These are phyloP conservation scores for Cranoglanis bouderius DNA, from an alignment of 2,113 vertebrate species.

Conservation along the genomic window DNA sequence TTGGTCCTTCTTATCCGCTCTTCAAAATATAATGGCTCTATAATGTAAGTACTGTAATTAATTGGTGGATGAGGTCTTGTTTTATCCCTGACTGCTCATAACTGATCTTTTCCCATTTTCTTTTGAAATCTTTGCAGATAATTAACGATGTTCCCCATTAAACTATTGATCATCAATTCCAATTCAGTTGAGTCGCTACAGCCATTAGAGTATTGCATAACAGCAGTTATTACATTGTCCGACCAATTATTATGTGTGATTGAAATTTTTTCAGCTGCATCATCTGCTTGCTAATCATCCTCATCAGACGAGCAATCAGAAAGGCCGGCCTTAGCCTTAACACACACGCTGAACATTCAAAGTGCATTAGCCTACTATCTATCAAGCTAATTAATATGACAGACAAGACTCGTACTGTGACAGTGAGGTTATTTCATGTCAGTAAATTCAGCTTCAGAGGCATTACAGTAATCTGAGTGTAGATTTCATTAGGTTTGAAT, in stretches of 20 bases:
- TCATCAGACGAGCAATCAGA: slow-evolving; percentile 43
- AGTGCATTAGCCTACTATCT: slow-evolving; percentile 47
- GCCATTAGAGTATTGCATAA: not conserved
- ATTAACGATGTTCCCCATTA: not conserved
- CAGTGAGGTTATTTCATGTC: slow-evolving; percentile 59
- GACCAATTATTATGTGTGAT: slow-evolving; percentile 28
- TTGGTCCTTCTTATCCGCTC: not conserved
- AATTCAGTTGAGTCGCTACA: not conserved
- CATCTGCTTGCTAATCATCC: slow-evolving; percentile 46
- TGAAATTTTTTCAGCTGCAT: slow-evolving; percentile 37
- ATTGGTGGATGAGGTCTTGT: not conserved
- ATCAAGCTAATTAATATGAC: slow-evolving; percentile 59
- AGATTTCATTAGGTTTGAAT: slow-evolving; percentile 61
- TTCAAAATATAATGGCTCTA: not conserved
- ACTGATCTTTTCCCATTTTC: not conserved
- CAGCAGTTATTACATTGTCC: slow-evolving; percentile 35
- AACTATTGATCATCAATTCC: slow-evolving; percentile 10
- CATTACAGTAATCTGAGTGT: slow-evolving; percentile 58
- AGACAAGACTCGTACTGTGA: slow-evolving; percentile 49
- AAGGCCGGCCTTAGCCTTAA: slow-evolving; percentile 42
- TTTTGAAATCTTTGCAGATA: slow-evolving; percentile 6
- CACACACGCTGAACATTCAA: slow-evolving; percentile 39
- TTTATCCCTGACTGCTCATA: not conserved
- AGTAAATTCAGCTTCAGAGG: slow-evolving; percentile 55
- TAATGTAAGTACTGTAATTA: not conserved